Evolutionary conservation across 2,888 invertebrate genomes (phyloP).

Genomic region (Cosmia pyralina): DNA sequence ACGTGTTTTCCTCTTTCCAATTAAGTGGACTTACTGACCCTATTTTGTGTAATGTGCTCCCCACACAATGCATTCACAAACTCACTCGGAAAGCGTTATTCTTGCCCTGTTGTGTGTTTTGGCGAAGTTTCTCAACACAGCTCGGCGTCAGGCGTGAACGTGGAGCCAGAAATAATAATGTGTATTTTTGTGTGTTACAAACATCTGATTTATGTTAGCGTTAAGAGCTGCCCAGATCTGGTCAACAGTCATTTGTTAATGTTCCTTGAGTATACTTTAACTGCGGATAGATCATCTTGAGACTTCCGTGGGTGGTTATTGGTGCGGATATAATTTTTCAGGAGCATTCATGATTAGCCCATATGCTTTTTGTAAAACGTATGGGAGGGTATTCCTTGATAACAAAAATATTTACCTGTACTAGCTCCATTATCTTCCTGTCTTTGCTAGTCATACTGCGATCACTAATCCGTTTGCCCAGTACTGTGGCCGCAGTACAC

Average conservation of each 20-base stretch:
- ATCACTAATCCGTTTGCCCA: not conserved
- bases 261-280: slow-evolving; percentile 30
- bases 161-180: slow-evolving; percentile 55
- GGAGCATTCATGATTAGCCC: not conserved
- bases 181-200: slow-evolving; percentile 46
- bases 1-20: too few species aligned
- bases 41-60: not conserved
- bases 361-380: not conserved
- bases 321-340: not conserved
- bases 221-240: slow-evolving; percentile 40
- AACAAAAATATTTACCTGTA: not conserved
- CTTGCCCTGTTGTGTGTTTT: slow-evolving; percentile 50
- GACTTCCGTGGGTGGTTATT: slow-evolving; percentile 3
- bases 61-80: slow-evolving; percentile 47
- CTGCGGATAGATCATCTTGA: slow-evolving; percentile 26
- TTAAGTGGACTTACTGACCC: slow-evolving; percentile 16
- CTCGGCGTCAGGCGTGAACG: slow-evolving; percentile 6
- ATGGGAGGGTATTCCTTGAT: not conserved
- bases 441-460: not conserved
- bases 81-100: slow-evolving; percentile 46
- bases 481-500: not conserved
- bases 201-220: slow-evolving; percentile 57
- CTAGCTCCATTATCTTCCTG: not conserved
- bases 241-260: slow-evolving; percentile 51
- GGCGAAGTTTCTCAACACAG: slow-evolving; percentile 39